Base-by-base conservation (phyloP, 1,140 invertebrate genomes). In the Heliconius melpomene region DNA sequence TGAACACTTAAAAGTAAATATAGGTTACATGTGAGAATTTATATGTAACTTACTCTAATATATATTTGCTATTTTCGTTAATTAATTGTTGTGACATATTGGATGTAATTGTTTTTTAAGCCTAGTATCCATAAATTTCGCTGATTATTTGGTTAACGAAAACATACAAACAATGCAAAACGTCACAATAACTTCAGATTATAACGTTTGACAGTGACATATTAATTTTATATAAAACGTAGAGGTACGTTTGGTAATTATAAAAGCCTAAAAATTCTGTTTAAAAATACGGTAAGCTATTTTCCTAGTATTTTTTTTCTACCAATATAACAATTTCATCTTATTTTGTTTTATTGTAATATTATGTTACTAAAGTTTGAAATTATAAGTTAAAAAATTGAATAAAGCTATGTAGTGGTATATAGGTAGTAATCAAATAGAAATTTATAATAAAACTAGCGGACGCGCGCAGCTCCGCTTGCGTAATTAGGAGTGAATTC, bases 11-110 rank as follows among this genome's bases (percentile, higher is more conserved):
- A 57, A n/a, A 57, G 8, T 57, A 57, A 57, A 57, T 36, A 73
- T 26, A 82, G 52, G 84, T 82, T 82, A 78, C 38, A 72, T 13
- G n/a, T 72, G 18, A 5, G 7, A 38, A 23, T 70, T 36, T 73
- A 74, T 83, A 54, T 36, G 9, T 50, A 83, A 91, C 91, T 86
- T 83, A 94, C 93, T 94, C 93, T 85, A 94, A 87, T 81, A 94
- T 91, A 66, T 93, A 94, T 91, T 94, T 94, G 79, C 91, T 94
- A 76, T 93, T 93, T 85, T 94, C 93, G 78, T 89, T 91, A 38
- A 93, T 87, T 79, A 91, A 81, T 82, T 93, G 91, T 77, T 94
- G 93, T 20, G 93, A 89, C 93, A 94, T 94, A n/a, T 81, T 80
- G 72, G 76, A 46, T 74, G 73, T 78, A 46, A 77, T 46, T 74